Evolutionary conservation across 1,140 invertebrate genomes (phyloP).

Genomic region (Araneus ventricosus): DNA sequence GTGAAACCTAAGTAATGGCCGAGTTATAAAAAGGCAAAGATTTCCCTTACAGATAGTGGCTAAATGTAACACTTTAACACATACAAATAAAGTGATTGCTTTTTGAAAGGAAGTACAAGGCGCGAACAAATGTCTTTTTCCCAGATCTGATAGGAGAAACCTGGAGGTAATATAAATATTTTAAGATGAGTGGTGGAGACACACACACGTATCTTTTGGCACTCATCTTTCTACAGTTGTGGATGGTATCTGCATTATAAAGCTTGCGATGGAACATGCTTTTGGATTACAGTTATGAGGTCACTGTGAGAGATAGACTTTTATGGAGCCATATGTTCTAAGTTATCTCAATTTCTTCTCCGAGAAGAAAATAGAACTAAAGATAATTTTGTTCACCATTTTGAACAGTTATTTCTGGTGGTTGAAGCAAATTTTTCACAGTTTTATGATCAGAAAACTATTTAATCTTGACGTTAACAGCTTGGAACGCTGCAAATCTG

Average conservation of each 20-base stretch:
- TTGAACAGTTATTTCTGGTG: too few species aligned
- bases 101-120: not conserved
- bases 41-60: not conserved
- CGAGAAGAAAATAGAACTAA: too few species aligned
- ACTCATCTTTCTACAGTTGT: not conserved
- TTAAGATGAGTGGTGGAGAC: not conserved
- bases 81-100: slow-evolving; percentile 13
- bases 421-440: too few species aligned
- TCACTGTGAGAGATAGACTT: not conserved
- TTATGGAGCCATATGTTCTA: not conserved
- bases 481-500: too few species aligned
- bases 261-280: too few species aligned
- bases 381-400: too few species aligned
- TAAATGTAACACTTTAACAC: slow-evolving; percentile 12
- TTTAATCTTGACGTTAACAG: too few species aligned
- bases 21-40: slow-evolving; percentile 4
- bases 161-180: not conserved
- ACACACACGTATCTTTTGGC: not conserved
- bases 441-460: too few species aligned
- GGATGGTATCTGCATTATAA: not conserved
- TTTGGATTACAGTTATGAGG: not conserved
- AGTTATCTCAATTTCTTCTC: too few species aligned
- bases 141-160: not conserved
- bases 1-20: slow-evolving; percentile 13
- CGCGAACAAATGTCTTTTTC: slow-evolving; percentile 5